Base-by-base conservation (phyloP, 1,140 invertebrate genomes). In the Drosophila ercepeae region DNA sequence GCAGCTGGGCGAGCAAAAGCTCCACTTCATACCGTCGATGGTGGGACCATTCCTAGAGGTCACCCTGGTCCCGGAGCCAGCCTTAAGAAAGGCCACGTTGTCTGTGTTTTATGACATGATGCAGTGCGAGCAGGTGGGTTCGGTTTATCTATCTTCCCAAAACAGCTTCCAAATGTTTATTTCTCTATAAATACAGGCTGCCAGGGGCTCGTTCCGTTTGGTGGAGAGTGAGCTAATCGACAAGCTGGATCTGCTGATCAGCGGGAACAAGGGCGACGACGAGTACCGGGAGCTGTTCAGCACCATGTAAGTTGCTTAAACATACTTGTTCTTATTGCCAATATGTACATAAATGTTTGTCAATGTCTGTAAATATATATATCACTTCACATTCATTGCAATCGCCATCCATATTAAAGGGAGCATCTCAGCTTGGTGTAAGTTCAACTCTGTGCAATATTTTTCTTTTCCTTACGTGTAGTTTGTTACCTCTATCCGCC, bases 81-180 rank as follows among this genome's bases (percentile, higher is more conserved):
- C 97, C 76, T 90, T 99, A 13, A 93, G 98, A 4, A 96, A 97
- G 84, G 96, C 97, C 0, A 99, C 98, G 0, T 93, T 99, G 13
- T 96, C 97, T 7, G 98, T 99, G 23, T 97, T 99, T 79, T 99
- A 98, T 88, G 97, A 99, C 86, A 97, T 99, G 95, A 98, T 99
- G 96, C 96, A 98, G 69, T 97, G 96, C 88, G 98, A 99, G 89
- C 95, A 97, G 60, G 93, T 95, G 64, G 58, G 67, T 23, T 5
- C 6, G 4, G 3, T 8, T 25, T 5, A 48, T 1, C 8, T 0
- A 25, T 42, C 39, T 1, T 5, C 29, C 0, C 41, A 21, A 29
- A 5, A 13, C 1, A 16, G 4, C 5, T 14, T 14, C 36, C 16
- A 5, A 39, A 39, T 39, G 13, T 6, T 64, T 41, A 8, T 27